Conservation (phyloP, 2,113 vertebrate genomes). For the Furnarius figulus region DNA sequence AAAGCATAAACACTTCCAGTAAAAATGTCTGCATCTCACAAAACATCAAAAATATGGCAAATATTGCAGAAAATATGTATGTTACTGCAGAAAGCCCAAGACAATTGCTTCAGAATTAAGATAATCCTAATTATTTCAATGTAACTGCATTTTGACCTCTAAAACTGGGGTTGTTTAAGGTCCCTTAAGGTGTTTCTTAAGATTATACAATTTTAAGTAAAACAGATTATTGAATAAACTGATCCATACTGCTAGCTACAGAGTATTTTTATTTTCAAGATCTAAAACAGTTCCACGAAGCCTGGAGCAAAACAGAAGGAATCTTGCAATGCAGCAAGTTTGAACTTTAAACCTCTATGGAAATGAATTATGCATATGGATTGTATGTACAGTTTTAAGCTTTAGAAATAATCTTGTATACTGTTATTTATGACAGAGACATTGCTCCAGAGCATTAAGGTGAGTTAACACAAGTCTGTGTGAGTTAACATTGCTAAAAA, state of each 20-base stretch:
- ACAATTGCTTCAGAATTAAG: not conserved
- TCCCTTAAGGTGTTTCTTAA: not conserved
- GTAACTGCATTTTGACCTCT: not conserved
- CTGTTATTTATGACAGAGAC: not conserved
- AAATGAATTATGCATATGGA: conserved; percentile 19
- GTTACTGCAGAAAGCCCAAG: not conserved
- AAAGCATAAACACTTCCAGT: not conserved
- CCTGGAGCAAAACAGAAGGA: conserved; percentile 5
- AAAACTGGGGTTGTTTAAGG: not conserved
- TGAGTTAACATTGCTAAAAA: not conserved
- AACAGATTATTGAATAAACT: not conserved
- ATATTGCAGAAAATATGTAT: not conserved
- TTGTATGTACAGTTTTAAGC: not conserved
- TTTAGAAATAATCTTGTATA: not conserved
- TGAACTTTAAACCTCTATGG: not conserved
- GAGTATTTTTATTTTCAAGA: not conserved
- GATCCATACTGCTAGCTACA: not conserved
- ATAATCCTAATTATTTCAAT: not conserved
- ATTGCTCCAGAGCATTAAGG: not conserved
- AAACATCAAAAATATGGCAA: not conserved
- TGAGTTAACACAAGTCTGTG: not conserved
- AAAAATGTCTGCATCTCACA: not conserved
- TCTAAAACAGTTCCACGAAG: not conserved
- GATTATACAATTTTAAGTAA: not conserved
- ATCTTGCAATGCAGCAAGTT: not conserved